Evolutionary conservation across 1,140 invertebrate species (phyloP).

Genomic region (Anastrepha obliqua): DNA sequence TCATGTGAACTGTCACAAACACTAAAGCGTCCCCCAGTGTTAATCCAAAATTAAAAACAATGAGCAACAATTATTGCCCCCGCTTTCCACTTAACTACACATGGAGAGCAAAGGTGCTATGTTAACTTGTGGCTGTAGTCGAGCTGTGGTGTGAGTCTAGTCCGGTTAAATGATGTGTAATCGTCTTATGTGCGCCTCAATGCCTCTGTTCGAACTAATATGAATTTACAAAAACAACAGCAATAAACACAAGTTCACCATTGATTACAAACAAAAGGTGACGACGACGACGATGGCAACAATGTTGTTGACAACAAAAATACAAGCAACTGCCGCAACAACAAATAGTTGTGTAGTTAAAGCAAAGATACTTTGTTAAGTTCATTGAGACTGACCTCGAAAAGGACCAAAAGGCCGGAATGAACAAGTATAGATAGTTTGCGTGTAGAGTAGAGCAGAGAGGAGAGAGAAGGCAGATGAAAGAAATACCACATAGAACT

Average conservation of each 20-base stretch:
- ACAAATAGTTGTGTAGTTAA: background rate
- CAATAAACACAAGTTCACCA: slow-evolving; percentile 52
- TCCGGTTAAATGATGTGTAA: slow-evolving; percentile 74
- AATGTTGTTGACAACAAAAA: slow-evolving; percentile 45
- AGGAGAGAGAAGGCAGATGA: background rate
- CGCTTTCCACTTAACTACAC: slow-evolving; percentile 38
- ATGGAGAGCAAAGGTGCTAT: background rate
- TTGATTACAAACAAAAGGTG: slow-evolving; percentile 48
- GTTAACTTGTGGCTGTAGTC: background rate
- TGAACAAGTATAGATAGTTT: background rate
- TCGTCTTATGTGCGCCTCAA: slow-evolving; percentile 74
- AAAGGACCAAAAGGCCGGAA: slow-evolving; percentile 27
- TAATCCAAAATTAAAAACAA: slow-evolving; percentile 14
- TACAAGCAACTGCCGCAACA: slow-evolving; percentile 4
- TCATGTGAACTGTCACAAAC: too few species aligned
- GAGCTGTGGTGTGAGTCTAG: background rate
- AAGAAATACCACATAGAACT: background rate
- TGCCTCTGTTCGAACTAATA: slow-evolving; percentile 73
- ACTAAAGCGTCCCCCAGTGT: too few species aligned
- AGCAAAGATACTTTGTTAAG: slow-evolving; percentile 47
- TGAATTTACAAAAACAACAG: slow-evolving; percentile 58
- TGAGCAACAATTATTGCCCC: slow-evolving; percentile 36
- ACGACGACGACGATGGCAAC: slow-evolving; percentile 41
- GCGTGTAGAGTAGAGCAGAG: background rate
- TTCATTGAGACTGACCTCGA: slow-evolving; percentile 44